These are phyloP conservation scores for Phragmatobia fuliginosa DNA, from an alignment of 2,888 invertebrate species.

Conservation along the genomic window DNA sequence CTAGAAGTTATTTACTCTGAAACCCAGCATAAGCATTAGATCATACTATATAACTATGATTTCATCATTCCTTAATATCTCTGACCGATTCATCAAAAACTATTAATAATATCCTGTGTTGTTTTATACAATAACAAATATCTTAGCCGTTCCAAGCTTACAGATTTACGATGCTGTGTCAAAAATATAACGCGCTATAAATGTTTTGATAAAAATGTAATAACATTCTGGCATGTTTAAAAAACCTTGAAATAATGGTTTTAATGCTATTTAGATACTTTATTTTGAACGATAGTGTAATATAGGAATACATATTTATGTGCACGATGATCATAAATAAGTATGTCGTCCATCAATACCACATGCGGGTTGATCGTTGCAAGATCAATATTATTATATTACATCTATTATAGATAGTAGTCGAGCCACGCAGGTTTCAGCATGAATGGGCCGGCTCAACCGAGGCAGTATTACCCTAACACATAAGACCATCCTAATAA, in stretches of 20 bases:
- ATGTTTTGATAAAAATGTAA: conserved; percentile 41
- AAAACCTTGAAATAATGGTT: conserved; percentile 30
- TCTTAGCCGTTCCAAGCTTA: not conserved
- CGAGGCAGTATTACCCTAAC: no score
- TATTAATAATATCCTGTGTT: conserved; percentile 2
- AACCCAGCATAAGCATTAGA: not conserved
- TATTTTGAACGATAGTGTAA: not conserved
- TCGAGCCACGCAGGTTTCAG: no score
- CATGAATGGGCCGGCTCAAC: no score
- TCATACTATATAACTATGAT: not conserved
- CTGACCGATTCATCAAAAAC: not conserved
- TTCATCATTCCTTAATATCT: not conserved
- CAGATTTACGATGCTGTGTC: conserved; percentile 12
- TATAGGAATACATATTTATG: not conserved
- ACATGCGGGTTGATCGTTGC: no score
- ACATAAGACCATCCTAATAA: no score
- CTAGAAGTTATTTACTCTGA: not conserved
- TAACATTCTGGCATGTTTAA: conserved; percentile 42
- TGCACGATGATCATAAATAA: not conserved
- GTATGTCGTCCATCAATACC: not conserved
- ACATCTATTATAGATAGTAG: no score
- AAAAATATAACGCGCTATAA: conserved; percentile 25
- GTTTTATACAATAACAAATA: conserved; percentile 15
- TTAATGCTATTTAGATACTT: not conserved
- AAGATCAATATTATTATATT: no score